These are phyloP conservation scores for Molanna angustata DNA, from an alignment of 2,888 invertebrate species.

Conservation along the genomic window DNA sequence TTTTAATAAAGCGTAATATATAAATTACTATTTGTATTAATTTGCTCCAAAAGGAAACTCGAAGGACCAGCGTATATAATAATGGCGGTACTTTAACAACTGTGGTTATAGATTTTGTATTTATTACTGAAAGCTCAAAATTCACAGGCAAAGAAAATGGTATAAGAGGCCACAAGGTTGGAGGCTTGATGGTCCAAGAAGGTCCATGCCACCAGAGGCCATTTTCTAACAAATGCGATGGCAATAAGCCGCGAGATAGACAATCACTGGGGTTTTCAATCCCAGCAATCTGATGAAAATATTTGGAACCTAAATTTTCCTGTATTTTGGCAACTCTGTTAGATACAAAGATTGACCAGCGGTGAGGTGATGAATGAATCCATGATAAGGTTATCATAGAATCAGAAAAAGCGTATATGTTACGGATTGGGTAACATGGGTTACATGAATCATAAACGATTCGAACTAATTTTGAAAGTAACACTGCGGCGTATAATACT, in stretches of 20 bases:
- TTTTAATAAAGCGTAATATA: constrained; percentile 4
- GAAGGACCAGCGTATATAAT: not conserved
- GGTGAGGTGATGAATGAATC: constrained; percentile 4
- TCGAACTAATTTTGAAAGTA: constrained; percentile 4
- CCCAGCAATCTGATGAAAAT: not conserved
- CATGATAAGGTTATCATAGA: not conserved
- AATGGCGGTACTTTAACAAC: not conserved
- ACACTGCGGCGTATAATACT: not conserved
- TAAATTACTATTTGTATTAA: not conserved
- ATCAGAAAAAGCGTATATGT: constrained; percentile 2
- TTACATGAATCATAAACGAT: constrained; percentile 2
- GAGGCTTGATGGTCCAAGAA: not conserved
- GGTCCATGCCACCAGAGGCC: not conserved
- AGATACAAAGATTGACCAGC: constrained; percentile 3
- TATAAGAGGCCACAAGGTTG: not conserved
- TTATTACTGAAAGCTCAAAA: not conserved
- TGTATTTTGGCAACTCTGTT: constrained; percentile 1
- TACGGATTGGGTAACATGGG: not conserved
- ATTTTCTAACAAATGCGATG: not conserved
- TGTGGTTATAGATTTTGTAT: not conserved
- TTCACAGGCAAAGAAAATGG: not conserved
- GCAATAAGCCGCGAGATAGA: constrained; percentile 1
- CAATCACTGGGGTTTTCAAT: constrained; percentile 3
- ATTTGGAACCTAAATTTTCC: constrained; percentile 3
- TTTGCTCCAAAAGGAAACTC: not conserved